Conservation (phyloP, 1,140 invertebrate species). For the Saccostrea cuccullata region DNA sequence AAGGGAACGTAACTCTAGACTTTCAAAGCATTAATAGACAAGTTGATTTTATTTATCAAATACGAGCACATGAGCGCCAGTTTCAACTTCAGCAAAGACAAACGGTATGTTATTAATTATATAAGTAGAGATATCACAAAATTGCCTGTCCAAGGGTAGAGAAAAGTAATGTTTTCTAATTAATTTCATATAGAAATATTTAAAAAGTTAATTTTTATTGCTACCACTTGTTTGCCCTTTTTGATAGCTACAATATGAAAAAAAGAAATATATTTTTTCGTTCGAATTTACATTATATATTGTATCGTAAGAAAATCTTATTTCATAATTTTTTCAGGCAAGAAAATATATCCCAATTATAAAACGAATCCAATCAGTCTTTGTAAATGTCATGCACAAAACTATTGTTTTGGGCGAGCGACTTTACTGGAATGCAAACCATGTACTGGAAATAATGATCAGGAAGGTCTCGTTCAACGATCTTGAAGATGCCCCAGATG, state of each 20-base stretch:
- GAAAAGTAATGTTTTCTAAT: no score
- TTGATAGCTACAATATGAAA: no score
- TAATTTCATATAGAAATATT: no score
- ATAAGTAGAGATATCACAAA: no score
- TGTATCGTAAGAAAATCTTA: no score
- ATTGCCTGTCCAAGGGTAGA: no score
- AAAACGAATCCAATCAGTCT: neutral
- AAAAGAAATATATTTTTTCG: no score
- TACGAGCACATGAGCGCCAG: neutral
- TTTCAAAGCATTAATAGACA: neutral
- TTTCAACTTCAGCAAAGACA: neutral
- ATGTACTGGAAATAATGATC: constrained; percentile 2
- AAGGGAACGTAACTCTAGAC: constrained; percentile 14
- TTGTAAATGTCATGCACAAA: neutral
- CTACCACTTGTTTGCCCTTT: no score
- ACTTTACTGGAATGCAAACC: neutral
- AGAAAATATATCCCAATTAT: neutral
- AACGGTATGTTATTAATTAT: neutral
- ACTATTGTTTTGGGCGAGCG: neutral
- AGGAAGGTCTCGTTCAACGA: neutral
- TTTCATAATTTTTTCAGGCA: neutral
- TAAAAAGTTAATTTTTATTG: no score
- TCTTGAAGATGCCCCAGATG: neutral
- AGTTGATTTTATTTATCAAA: neutral
- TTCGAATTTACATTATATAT: no score